phyloP scores from a whole-genome alignment of 2,888 invertebrate species.

The Drosophila dives region DNA sequence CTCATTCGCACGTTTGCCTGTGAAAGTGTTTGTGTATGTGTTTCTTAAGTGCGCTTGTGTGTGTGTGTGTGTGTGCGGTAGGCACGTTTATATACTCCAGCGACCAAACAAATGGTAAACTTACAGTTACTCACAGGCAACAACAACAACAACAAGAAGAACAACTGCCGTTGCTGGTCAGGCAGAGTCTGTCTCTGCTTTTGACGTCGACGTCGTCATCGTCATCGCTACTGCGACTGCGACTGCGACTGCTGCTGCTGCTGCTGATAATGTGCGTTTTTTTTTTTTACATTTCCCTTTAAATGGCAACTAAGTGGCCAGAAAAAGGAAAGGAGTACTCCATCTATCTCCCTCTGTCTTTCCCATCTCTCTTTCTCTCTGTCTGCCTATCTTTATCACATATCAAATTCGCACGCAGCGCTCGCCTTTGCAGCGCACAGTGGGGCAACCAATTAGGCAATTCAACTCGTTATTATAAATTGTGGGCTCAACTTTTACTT shows the following conservation, averaged over 20 bases:
- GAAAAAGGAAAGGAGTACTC: slow-evolving; percentile 16
- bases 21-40: slow-evolving; percentile 38
- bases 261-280: slow-evolving; percentile 60
- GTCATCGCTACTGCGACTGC: not conserved
- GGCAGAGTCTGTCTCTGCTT: slow-evolving; percentile 45
- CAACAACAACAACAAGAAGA: slow-evolving; percentile 31
- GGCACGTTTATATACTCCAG: slow-evolving; percentile 72
- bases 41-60: not conserved
- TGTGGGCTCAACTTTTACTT: no score
- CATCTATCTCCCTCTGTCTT: not conserved
- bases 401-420: slow-evolving; percentile 60
- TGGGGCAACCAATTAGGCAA: slow-evolving; percentile 22
- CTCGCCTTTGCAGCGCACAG: slow-evolving; percentile 35
- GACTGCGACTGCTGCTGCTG: not conserved
- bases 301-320: slow-evolving; percentile 41
- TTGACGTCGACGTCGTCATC: slow-evolving; percentile 46
- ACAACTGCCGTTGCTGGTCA: slow-evolving; percentile 46
- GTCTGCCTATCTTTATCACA: not conserved
- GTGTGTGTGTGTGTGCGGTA: slow-evolving; percentile 46
- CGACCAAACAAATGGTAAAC: slow-evolving; percentile 60
- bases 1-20: slow-evolving; percentile 1
- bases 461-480: no score
- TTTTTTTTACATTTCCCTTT: slow-evolving; percentile 54
- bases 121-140: slow-evolving; percentile 50
- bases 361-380: not conserved